Conservation (phyloP, 2,797 vertebrate genomes). For the Basileuterus tristriatus region DNA sequence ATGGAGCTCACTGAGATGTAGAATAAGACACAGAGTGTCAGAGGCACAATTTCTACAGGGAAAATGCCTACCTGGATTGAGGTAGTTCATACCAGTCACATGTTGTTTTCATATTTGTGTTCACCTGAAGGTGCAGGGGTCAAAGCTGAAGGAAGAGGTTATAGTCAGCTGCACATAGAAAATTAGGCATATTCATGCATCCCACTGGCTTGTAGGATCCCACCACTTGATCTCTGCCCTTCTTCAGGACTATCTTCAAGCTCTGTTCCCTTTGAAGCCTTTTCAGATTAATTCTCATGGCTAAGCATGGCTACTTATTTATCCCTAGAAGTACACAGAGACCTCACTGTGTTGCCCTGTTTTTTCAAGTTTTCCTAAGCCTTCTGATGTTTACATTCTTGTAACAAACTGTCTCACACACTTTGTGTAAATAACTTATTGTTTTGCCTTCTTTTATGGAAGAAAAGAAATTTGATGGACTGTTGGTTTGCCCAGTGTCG, state of each 20-base stretch:
- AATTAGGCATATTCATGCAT: background rate
- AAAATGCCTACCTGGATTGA: background rate
- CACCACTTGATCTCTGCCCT: background rate
- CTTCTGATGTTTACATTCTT: too few species aligned
- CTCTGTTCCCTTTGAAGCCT: background rate
- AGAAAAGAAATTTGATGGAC: too few species aligned
- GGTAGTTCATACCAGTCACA: background rate
- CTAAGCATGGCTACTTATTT: background rate
- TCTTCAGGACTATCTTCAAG: background rate
- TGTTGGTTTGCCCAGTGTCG: too few species aligned
- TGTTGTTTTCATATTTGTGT: background rate
- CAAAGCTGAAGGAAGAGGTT: background rate
- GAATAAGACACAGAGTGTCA: background rate
- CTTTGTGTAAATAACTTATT: too few species aligned
- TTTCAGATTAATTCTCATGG: background rate
- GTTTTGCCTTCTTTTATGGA: too few species aligned
- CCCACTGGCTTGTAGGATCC: background rate
- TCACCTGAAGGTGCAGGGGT: background rate
- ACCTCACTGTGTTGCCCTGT: too few species aligned
- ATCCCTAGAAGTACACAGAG: accelerated
- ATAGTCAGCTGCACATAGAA: background rate
- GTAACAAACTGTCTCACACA: too few species aligned
- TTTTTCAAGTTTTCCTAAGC: too few species aligned
- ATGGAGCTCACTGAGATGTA: background rate
- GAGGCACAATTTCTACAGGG: background rate